phyloP scores from a whole-genome alignment of 1,140 invertebrate species.

The Achroia grisella region DNA sequence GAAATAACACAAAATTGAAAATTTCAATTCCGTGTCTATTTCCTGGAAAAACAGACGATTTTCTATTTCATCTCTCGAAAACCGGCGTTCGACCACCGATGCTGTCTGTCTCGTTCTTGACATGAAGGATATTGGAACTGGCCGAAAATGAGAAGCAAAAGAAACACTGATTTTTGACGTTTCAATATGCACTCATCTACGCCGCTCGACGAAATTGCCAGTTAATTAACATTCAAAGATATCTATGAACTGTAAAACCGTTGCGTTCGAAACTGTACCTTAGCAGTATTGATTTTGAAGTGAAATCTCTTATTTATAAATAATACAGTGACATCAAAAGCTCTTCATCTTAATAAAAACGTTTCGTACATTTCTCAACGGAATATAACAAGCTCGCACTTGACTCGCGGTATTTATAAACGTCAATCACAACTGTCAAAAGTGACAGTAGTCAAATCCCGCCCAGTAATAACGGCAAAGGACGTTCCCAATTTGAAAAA shows the following conservation, averaged over 20 bases:
- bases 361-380: slow-evolving; percentile 43
- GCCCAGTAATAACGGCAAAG: slow-evolving; percentile 55
- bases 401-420: slow-evolving; percentile 58
- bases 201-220: slow-evolving; percentile 29
- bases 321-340: slow-evolving; percentile 45
- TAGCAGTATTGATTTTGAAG: slow-evolving; percentile 21
- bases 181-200: slow-evolving; percentile 70
- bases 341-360: slow-evolving; percentile 52
- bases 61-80: slow-evolving; percentile 59
- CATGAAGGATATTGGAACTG: slow-evolving; percentile 63
- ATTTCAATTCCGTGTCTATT: slow-evolving; percentile 61
- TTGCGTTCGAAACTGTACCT: slow-evolving; percentile 27
- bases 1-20: slow-evolving; percentile 50
- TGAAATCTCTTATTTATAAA: slow-evolving; percentile 14
- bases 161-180: slow-evolving; percentile 67
- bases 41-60: slow-evolving; percentile 55
- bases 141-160: slow-evolving; percentile 68
- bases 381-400: slow-evolving; percentile 57
- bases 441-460: slow-evolving; percentile 67
- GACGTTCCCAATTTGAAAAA: slow-evolving; percentile 65
- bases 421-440: slow-evolving; percentile 67
- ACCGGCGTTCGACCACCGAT: slow-evolving; percentile 26
- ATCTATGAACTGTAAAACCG: too few species aligned
- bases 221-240: slow-evolving; percentile 54
- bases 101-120: slow-evolving; percentile 57